These are phyloP conservation scores for Marasmarcha lunaedactyla DNA, from an alignment of 2,888 invertebrate genomes.

Conservation along the genomic window DNA sequence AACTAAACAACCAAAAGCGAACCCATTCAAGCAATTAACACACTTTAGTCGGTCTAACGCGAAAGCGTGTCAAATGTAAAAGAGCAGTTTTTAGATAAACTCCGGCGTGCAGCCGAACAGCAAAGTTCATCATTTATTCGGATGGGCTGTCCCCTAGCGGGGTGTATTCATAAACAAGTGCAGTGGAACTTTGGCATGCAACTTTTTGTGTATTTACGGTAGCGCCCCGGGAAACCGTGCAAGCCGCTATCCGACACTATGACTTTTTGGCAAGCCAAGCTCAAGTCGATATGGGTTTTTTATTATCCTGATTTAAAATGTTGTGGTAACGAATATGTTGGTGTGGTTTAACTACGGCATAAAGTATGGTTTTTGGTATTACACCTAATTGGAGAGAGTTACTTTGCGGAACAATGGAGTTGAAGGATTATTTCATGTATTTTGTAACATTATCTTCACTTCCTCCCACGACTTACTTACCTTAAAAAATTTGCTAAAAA, in stretches of 20 bases:
- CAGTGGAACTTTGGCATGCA: constrained; percentile 53
- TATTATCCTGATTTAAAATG: constrained; percentile 14
- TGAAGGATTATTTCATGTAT: too few relatives aligned
- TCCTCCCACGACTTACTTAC: too few relatives aligned
- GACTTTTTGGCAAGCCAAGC: constrained; percentile 35
- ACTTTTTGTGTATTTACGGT: constrained; percentile 56
- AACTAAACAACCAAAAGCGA: too few relatives aligned
- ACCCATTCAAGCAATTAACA: too few relatives aligned
- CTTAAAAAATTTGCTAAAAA: too few relatives aligned
- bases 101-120: constrained; percentile 1
- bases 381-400: too few relatives aligned
- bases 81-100: neutral
- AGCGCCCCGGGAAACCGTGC: constrained; percentile 24
- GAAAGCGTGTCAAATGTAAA: constrained; percentile 1
- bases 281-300: constrained; percentile 23
- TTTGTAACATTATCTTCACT: too few relatives aligned
- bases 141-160: constrained; percentile 29
- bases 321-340: neutral
- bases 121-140: constrained; percentile 31
- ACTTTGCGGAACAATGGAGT: too few relatives aligned
- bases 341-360: neutral
- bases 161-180: constrained; percentile 54
- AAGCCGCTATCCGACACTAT: constrained; percentile 23
- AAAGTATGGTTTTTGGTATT: neutral
- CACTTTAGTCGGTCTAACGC: too few relatives aligned